Evolutionary conservation across 2,888 invertebrate species (phyloP).

Genomic region (Balanococcus diminutus): DNA sequence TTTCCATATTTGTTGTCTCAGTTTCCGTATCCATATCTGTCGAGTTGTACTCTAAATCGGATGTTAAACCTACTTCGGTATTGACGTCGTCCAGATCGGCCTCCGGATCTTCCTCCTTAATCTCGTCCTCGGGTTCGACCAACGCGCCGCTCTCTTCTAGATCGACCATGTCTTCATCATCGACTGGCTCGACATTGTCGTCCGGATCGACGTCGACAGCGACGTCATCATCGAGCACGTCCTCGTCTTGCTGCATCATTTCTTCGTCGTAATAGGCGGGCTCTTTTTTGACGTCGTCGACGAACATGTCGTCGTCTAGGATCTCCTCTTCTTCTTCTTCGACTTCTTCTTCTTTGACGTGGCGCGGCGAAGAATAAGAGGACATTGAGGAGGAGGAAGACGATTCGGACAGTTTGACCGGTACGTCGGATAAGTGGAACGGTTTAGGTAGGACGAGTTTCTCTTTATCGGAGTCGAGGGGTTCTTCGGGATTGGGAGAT

Average conservation of each 20-base stretch:
- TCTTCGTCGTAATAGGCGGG: neutral
- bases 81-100: neutral
- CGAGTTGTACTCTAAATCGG: conserved; percentile 20
- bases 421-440: neutral
- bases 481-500: neutral
- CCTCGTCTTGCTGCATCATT: neutral
- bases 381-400: conserved; percentile 37
- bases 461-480: neutral
- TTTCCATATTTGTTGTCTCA: neutral
- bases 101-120: neutral
- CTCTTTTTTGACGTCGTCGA: neutral
- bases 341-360: conserved; percentile 37
- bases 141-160: neutral
- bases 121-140: neutral
- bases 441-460: neutral
- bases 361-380: neutral
- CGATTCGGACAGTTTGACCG: neutral
- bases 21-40: conserved; percentile 12
- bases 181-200: neutral
- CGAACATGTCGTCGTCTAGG: neutral
- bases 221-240: neutral
- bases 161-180: conserved; percentile 5
- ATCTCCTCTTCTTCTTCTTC: neutral
- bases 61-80: conserved; percentile 1
- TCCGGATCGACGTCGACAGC: neutral